These are phyloP conservation scores for Cephus sareptanus DNA, from an alignment of 2,888 invertebrate species.

Conservation along the genomic window DNA sequence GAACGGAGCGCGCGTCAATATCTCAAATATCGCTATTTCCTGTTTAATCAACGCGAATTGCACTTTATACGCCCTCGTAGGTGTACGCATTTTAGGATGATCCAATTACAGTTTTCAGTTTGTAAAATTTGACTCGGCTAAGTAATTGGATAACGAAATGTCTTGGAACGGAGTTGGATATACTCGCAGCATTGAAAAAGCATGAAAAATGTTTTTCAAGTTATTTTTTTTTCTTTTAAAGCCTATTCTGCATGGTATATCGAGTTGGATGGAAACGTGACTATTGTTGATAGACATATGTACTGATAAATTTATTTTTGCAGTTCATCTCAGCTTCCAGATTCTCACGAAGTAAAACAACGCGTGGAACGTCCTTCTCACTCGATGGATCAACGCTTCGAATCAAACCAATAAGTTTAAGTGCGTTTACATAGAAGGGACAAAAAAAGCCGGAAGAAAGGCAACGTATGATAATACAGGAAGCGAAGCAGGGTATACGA, in stretches of 20 bases:
- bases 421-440: slow-evolving; percentile 1
- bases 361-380: neutral
- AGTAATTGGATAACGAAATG: slow-evolving; percentile 38
- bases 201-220: neutral
- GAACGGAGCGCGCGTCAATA: slow-evolving; percentile 24
- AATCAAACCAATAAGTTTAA: neutral
- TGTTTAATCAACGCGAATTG: slow-evolving; percentile 25
- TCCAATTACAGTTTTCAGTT: slow-evolving; percentile 38
- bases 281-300: neutral
- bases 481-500: slow-evolving; percentile 32
- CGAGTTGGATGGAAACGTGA: too few species aligned
- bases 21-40: slow-evolving; percentile 41
- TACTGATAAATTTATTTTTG: neutral
- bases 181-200: neutral
- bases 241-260: neutral
- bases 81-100: slow-evolving; percentile 25
- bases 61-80: slow-evolving; percentile 9
- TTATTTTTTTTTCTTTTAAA: neutral
- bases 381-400: neutral
- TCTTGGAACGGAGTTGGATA: neutral
- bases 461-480: slow-evolving; percentile 4
- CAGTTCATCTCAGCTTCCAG: neutral
- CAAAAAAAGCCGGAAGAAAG: slow-evolving; percentile 7
- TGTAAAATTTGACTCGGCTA: slow-evolving; percentile 38
- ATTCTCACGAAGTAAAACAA: neutral